phyloP scores from a whole-genome alignment of 2,888 invertebrate species.

The Ptilodon capucinus region DNA sequence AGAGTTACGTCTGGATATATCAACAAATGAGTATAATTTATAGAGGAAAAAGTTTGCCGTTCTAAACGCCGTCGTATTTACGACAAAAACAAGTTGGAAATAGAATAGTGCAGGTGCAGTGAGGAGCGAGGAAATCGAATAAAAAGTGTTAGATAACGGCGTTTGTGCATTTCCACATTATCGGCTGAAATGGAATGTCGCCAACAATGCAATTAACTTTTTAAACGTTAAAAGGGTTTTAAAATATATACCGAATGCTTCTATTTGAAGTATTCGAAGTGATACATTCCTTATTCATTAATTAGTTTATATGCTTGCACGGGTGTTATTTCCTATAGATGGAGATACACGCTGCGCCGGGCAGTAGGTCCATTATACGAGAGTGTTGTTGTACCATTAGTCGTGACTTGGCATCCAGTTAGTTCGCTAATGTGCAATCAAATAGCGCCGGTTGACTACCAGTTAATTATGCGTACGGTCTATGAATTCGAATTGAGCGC shows the following conservation, averaged over 20 bases:
- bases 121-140: constrained; percentile 29
- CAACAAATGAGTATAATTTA: background rate
- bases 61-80: background rate
- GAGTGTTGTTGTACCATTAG: constrained; percentile 60
- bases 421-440: constrained; percentile 73
- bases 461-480: constrained; percentile 72
- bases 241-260: constrained; percentile 25
- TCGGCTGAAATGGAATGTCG: constrained; percentile 41
- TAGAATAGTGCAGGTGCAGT: constrained; percentile 32
- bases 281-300: constrained; percentile 16
- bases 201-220: constrained; percentile 48
- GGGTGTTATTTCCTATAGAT: constrained; percentile 19
- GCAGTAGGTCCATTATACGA: constrained; percentile 39
- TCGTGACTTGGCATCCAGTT: constrained; percentile 76
- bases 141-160: constrained; percentile 37
- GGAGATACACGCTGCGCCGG: constrained; percentile 24
- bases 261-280: constrained; percentile 27
- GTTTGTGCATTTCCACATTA: constrained; percentile 45
- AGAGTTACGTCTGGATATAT: background rate
- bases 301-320: constrained; percentile 18
- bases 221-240: constrained; percentile 30
- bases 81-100: constrained; percentile 1
- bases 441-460: constrained; percentile 63
- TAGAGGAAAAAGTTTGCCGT: background rate
- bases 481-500: constrained; percentile 67